These are phyloP conservation scores for Chroicocephalus ridibundus DNA, from an alignment of 2,113 vertebrate species.

Conservation along the genomic window DNA sequence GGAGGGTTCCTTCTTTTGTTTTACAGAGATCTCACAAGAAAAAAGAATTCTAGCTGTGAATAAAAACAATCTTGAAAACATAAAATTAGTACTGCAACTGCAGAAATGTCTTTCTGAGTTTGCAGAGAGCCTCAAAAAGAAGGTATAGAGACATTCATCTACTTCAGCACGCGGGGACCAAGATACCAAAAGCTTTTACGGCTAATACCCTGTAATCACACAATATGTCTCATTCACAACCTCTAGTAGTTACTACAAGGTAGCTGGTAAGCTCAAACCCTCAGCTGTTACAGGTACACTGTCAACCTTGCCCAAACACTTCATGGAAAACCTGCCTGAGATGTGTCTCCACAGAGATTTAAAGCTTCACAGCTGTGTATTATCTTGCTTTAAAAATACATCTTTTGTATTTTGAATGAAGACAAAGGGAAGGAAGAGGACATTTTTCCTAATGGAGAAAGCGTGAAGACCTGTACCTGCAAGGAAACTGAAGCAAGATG, in stretches of 20 bases:
- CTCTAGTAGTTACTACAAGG: not conserved
- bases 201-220: not conserved
- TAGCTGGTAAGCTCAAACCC: not conserved
- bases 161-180: not conserved
- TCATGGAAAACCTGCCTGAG: not conserved
- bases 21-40: not conserved
- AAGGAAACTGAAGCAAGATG: not conserved
- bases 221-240: not conserved
- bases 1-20: conserved; percentile 25
- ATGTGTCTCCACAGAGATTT: not conserved
- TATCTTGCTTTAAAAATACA: not conserved
- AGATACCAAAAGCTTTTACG: not conserved
- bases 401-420: not conserved
- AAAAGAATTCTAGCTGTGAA: not conserved
- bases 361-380: not conserved
- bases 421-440: not conserved
- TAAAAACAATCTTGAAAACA: conserved; percentile 2
- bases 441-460: not conserved
- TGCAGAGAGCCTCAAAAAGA: not conserved
- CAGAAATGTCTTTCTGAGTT: not conserved
- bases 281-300: not conserved
- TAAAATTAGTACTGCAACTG: not conserved
- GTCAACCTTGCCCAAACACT: not conserved
- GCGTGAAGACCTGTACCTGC: not conserved
- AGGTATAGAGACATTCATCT: not conserved